These are phyloP conservation scores for Hyperoodon ampullatus DNA, from an alignment of 2,113 vertebrate genomes.

Conservation along the genomic window DNA sequence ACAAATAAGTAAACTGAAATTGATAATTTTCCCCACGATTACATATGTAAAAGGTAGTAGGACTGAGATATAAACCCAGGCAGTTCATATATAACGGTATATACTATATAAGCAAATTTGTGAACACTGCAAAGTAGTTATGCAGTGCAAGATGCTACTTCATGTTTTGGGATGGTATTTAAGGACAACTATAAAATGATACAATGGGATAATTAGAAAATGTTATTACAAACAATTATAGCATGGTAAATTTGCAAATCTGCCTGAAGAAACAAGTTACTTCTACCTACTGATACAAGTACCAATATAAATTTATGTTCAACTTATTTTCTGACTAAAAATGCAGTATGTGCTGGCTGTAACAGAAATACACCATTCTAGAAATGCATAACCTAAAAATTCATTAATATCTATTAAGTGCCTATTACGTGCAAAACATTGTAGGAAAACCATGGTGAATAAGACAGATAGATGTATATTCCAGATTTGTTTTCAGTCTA, in stretches of 20 bases:
- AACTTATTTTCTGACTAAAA: conserved; percentile 18
- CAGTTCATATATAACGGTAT: background rate
- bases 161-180: background rate
- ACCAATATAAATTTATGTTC: background rate
- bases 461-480: background rate
- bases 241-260: conserved; percentile 1
- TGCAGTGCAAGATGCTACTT: background rate
- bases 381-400: background rate
- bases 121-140: background rate
- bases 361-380: background rate
- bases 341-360: background rate
- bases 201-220: background rate
- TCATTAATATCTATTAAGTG: background rate
- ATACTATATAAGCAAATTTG: background rate
- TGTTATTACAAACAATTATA: background rate
- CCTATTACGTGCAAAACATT: background rate
- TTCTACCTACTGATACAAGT: background rate
- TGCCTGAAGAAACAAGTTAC: background rate
- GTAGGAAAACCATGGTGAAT: background rate
- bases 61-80: background rate
- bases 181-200: conserved; percentile 37
- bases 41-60: background rate
- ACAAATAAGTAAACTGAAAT: background rate
- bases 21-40: background rate
- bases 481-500: background rate